Base-by-base conservation (phyloP, 1,140 invertebrate species). In the Colletes latitarsis region DNA sequence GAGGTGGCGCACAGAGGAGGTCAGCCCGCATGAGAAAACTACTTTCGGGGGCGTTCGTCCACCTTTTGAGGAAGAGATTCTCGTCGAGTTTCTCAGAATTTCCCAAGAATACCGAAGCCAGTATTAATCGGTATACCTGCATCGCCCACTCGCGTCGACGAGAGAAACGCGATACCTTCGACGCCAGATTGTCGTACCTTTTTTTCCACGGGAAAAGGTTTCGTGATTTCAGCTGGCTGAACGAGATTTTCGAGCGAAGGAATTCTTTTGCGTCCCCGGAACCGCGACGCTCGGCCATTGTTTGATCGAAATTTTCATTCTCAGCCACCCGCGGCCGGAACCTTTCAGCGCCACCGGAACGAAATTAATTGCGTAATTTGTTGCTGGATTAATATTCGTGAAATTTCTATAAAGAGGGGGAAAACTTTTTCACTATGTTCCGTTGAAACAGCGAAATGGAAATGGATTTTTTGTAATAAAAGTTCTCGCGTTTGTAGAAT, bases 11-110 rank as follows among this genome's bases (percentile, higher is more conserved):
- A 17, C 0, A 57, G 30, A 30, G 53, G 74, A 88, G 72, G 68
- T 78, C 79, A 82, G 53, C 88, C 88, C 88, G 85, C 88, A 89
- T 89, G 85, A 88, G 88, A 89, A 83, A 67, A 82, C 52, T 43
- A 6, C 10, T 69, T 77, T 72, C 39, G 49, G 43, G 3, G 1
- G 41, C 4, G 21, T 17, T 41, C 60, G 39, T 3, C 5, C 19
- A 67, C 30, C 19, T 67, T 66, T 83, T 70, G 4, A 6, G 52
- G 17, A 58, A 69, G 46, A 12, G 19, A 41, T 52, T n/a, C 63
- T 39, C 19, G 6, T 30, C 49, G 12, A 49, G 52, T 73, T 70
- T 77, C 55, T n/a, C 6, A 52, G 64, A 70, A 83, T 83, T 78
- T 83, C 71, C 62, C 58, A n/a, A 55, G 14, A 68, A 52, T 19